These are phyloP conservation scores for Ligdia adustata DNA, from an alignment of 2,888 invertebrate genomes.

Conservation along the genomic window DNA sequence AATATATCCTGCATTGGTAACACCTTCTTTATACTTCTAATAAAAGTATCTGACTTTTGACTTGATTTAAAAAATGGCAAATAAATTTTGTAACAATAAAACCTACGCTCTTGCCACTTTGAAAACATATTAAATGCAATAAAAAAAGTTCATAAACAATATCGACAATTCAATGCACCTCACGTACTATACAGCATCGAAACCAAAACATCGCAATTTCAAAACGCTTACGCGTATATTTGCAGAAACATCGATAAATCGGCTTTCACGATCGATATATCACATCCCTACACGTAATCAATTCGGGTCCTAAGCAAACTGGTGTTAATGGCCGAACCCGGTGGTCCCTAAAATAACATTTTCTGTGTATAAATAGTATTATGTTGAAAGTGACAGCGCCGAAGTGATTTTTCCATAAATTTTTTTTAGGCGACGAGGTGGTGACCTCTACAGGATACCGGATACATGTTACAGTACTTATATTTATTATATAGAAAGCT, in stretches of 20 bases:
- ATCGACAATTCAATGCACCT: too few relatives aligned
- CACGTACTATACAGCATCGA: not conserved
- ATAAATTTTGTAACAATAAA: too few relatives aligned
- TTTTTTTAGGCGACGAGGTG: constrained; percentile 13
- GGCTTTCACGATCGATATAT: constrained; percentile 17
- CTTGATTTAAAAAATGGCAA: too few relatives aligned
- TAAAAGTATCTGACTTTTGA: too few relatives aligned
- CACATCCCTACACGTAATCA: constrained; percentile 30
- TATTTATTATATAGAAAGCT: too few relatives aligned
- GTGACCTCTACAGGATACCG: constrained; percentile 1
- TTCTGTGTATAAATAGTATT: constrained; percentile 35
- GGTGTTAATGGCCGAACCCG: constrained; percentile 29
- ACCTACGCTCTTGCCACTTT: too few relatives aligned
- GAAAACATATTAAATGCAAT: too few relatives aligned
- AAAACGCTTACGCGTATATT: constrained; percentile 6
- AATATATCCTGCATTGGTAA: too few relatives aligned
- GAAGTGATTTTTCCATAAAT: constrained; percentile 23
- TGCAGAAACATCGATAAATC: constrained; percentile 21
- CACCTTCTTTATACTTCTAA: too few relatives aligned
- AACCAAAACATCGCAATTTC: constrained; percentile 4
- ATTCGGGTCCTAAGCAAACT: constrained; percentile 39
- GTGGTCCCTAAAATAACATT: constrained; percentile 32
- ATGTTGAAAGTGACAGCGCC: constrained; percentile 32
- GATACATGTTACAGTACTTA: too few relatives aligned
- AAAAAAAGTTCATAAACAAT: too few relatives aligned